A percentile compares a stretch with the other conserved stretches of the same genome.
Conservation (phyloP, 2,888 invertebrate species). For the Maniola hyperantus region DNA sequence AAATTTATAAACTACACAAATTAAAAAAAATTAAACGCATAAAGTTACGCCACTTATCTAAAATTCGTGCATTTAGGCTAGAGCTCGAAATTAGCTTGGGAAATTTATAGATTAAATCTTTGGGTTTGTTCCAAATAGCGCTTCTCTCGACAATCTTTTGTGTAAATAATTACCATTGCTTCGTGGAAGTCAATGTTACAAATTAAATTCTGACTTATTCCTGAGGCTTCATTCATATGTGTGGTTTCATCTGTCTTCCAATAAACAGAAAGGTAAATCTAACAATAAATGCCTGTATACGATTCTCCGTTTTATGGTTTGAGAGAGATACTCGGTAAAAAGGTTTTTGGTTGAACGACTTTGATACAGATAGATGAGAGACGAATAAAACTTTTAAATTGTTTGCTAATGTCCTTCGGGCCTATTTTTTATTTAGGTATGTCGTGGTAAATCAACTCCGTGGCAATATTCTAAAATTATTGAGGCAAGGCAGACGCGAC, state of each 20-base stretch:
- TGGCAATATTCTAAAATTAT: slow-evolving; percentile 7
- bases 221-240: neutral
- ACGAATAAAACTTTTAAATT: slow-evolving; percentile 15
- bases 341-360: slow-evolving; percentile 4
- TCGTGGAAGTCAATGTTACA: neutral
- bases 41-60: slow-evolving; percentile 4
- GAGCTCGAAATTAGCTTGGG: slow-evolving; percentile 18
- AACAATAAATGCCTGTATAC: slow-evolving; percentile 5
- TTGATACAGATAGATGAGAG: slow-evolving; percentile 12
- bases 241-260: neutral
- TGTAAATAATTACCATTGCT: slow-evolving; percentile 15
- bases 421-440: neutral
- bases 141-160: slow-evolving; percentile 22
- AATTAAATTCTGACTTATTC: slow-evolving; percentile 9
- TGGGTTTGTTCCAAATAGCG: slow-evolving; percentile 19
- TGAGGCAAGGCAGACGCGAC: slow-evolving; percentile 15
- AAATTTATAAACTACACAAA: neutral
- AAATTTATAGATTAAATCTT: slow-evolving; percentile 25
- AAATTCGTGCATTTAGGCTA: slow-evolving; percentile 17
- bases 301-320: slow-evolving; percentile 3
- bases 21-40: neutral
- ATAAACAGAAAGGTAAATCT: slow-evolving; percentile 2
- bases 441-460: neutral
- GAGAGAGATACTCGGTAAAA: slow-evolving; percentile 1
- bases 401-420: neutral